Base-by-base conservation (phyloP, 2,797 vertebrate species). In the Cynodonichthys magdalenae region DNA sequence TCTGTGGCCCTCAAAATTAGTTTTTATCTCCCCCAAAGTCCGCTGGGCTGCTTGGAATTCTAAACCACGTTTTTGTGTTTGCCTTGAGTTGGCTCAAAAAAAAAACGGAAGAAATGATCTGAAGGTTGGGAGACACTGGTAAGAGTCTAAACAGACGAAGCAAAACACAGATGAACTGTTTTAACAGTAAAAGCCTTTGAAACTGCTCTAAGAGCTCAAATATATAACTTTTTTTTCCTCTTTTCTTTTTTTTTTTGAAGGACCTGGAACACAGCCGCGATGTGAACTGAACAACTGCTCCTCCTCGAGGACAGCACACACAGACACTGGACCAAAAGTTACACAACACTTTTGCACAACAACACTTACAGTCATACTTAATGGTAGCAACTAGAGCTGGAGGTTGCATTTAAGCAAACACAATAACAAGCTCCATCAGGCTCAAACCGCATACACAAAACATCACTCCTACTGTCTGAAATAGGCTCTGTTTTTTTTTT, bases 191-290 rank as follows among this genome's bases (percentile, higher is more conserved):
- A 78, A 85, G 80, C 78, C 68, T 79, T 78, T 71, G 78, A 87
- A 83, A 81, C 70, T 4, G 92, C 93, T 94, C 92, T 92, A 92
- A 87, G 93, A 94, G 93, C 93, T 88, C 82, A 78, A 78, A 86
- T 75, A 86, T 77, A 86, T 66, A 83, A 76, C 78, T 79, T 84
- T 80, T 80, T 87, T 89, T 88, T 76, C 9, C 7, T 7, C 9
- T 39, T 14, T 39, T 11, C 12, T 39, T 36, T 11, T 36, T 39
- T 39, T 14, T 39, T 39, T 39, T 39, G 74, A 92, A 86, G 75
- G 85, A 81, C 59, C 80, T 74, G 80, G 81, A 88, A 83, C 51
- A 54, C 68, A 81, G 81, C 71, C 73, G 36, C 11, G 36, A 39
- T 14, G 36, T 39, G 84, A 77, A 66, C 73, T 62, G 29, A 72